phyloP scores from a whole-genome alignment of 2,888 invertebrate species.

The Isoperla grammatica region DNA sequence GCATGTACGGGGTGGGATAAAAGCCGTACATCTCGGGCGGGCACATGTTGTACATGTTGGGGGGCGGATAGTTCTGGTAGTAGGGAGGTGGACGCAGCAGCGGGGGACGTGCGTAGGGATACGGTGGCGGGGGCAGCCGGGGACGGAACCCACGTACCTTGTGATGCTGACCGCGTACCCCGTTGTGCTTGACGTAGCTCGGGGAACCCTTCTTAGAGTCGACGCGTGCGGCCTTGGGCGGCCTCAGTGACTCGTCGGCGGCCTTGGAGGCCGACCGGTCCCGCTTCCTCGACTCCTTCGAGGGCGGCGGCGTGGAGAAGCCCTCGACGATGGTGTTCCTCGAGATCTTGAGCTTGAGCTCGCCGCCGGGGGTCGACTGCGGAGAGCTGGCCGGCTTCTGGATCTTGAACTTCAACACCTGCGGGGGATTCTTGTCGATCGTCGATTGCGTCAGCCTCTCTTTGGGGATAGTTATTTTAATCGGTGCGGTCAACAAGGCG shows the following conservation, averaged over 20 bases:
- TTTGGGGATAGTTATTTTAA: slow-evolving; percentile 56
- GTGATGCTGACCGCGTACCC: slow-evolving; percentile 38
- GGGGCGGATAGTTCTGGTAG: slow-evolving; percentile 37
- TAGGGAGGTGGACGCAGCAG: slow-evolving; percentile 29
- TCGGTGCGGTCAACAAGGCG: slow-evolving; percentile 38
- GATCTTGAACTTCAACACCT: slow-evolving; percentile 72
- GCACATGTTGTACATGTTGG: slow-evolving; percentile 32
- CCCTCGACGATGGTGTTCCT: slow-evolving; percentile 57
- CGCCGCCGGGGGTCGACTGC: slow-evolving; percentile 21
- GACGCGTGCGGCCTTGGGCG: slow-evolving; percentile 24
- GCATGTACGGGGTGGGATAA: slow-evolving; percentile 34
- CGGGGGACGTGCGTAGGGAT: slow-evolving; percentile 36
- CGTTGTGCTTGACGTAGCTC: slow-evolving; percentile 36
- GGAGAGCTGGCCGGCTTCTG: slow-evolving; percentile 48
- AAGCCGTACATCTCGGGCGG: slow-evolving; percentile 36
- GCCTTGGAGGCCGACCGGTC: slow-evolving; percentile 21
- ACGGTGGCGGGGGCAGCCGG: slow-evolving; percentile 36
- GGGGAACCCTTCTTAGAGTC: slow-evolving; percentile 29
- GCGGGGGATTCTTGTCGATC: slow-evolving; percentile 29
- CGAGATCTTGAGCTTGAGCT: slow-evolving; percentile 62
- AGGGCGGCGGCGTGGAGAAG: slow-evolving; percentile 26
- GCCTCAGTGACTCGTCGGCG: slow-evolving; percentile 18
- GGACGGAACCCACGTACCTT: slow-evolving; percentile 42
- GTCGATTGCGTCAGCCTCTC: slow-evolving; percentile 47
- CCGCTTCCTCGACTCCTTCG: slow-evolving; percentile 34